Base-by-base conservation (phyloP, 2,888 invertebrate species). In the Drosophila flavopinicola region DNA sequence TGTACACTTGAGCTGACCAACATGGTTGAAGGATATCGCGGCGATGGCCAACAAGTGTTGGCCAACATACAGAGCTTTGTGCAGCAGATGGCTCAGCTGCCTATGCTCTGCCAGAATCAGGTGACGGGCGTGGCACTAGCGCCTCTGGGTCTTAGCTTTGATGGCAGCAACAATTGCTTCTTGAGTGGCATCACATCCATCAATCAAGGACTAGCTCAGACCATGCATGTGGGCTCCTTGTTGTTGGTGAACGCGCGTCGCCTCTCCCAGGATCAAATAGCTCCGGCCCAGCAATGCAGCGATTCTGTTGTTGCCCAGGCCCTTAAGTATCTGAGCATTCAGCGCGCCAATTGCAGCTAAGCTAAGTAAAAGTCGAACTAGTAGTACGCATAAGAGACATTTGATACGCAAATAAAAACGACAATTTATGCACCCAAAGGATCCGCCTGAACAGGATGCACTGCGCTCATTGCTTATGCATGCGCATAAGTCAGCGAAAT, bases 401-500 rank as follows among this genome's bases (percentile, higher is more conserved):
- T 39, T 20, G 27, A 38, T 53, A 65, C 37, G 48, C 37, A 73
- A 76, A 67, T 75, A 65, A 30, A 60, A 35, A 39, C 2, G 52
- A 41, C 59, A 82, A 79, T 79, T 79, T 85, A 79, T 79, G 83
- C 79, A 79, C 79, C 85, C 79, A 59, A 57, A 75, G 61, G 66
- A 79, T 60, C 39, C 9, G 25, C 6, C 24, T 13, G 59, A 5
- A 41, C 72, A 79, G 76, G 77, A 79, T 74, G 70, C 64, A 73
- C 67, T 59, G 24, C 27, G 38, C 64, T 57, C 58, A 78, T 79
- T 63, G 61, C 44, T 73, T 83, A 77, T 86, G 66, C 74, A 87
- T 84, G 78, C 75, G 74, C 57, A 69, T 52, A 49, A 65, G 52
- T 60, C 54, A 38, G 44, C 38, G 11, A 39, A 54, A 37, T 10